Conservation (phyloP, 2,888 invertebrate genomes). For the Troilus luridus region DNA sequence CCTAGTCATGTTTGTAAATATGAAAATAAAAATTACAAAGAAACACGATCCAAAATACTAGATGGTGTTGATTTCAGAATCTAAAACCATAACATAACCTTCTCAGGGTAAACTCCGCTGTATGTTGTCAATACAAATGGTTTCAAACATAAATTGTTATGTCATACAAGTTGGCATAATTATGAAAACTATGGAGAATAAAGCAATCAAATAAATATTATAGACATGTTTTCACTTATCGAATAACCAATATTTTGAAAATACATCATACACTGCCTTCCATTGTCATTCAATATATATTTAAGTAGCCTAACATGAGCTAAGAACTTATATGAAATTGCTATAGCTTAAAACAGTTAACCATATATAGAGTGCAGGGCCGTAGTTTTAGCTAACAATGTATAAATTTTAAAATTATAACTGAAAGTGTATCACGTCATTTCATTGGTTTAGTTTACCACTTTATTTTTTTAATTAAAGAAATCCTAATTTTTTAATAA, state of each 20-base stretch:
- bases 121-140: too few relatives aligned
- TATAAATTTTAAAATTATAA: background rate
- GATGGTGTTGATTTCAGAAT: background rate
- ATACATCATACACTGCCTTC: background rate
- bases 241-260: background rate
- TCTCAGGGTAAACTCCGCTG: background rate
- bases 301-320: background rate
- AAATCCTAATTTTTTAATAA: too few relatives aligned
- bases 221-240: background rate
- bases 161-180: too few relatives aligned
- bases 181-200: background rate
- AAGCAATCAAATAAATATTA: background rate
- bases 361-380: background rate
- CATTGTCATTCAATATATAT: background rate
- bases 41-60: background rate
- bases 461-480: too few relatives aligned
- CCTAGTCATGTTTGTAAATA: constrained; percentile 80
- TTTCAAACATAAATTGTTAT: too few relatives aligned
- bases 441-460: too few relatives aligned
- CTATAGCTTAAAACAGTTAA: background rate
- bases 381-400: background rate
- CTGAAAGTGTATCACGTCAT: background rate
- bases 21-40: background rate
- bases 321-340: background rate
- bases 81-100: background rate